Evolutionary conservation across 1,140 invertebrate species (phyloP), one percentile per base, ranked within the genome.

Genomic region (Zaprionus inermis): DNA sequence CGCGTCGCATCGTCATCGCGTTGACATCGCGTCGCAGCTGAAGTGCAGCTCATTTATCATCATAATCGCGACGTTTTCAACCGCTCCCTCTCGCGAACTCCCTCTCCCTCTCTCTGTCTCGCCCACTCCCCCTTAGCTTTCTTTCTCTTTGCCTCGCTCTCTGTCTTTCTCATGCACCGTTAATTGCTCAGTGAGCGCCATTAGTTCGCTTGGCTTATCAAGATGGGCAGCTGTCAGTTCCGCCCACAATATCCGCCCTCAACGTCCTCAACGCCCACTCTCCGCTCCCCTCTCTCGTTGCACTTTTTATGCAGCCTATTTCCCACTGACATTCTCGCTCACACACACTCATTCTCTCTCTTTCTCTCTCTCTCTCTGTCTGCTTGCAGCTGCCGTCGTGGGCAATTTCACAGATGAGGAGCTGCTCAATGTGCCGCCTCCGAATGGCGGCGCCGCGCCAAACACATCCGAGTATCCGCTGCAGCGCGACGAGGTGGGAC

Each of bases 321-420:
- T 78, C 41, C 20, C 28, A 46, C 38, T 70, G 41, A 59, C 65
- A 54, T 67, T 65, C 49, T 65, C n/a, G n/a, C n/a, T n/a, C n/a
- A n/a, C n/a, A n/a, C n/a, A n/a, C n/a, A n/a, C 64, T 57, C 49
- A 57, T 28, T 55, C 65, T 58, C 34, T 38, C 16, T 54, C 28
- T 60, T 24, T 38, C 5, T 38, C 11, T 57, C 22, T 56, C 11
- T 18, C 22, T 41, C 36, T 56, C 28, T 16, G 58, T 51, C 20
- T 61, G 20, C 54, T 74, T 65, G 38, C 93, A 96, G 95, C 94
- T 67, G 93, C 94, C 68, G 94, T 95, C 22, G 92, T 93, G 67
- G 95, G 95, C 71, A 96, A 96, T 93, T 95, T 95, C 89, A 95
- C 94, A 22, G 95, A 95, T 60, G 95, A 96, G 66, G 93, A 94